phyloP scores from a whole-genome alignment of 2,888 invertebrate species.

The Formica aserva region DNA sequence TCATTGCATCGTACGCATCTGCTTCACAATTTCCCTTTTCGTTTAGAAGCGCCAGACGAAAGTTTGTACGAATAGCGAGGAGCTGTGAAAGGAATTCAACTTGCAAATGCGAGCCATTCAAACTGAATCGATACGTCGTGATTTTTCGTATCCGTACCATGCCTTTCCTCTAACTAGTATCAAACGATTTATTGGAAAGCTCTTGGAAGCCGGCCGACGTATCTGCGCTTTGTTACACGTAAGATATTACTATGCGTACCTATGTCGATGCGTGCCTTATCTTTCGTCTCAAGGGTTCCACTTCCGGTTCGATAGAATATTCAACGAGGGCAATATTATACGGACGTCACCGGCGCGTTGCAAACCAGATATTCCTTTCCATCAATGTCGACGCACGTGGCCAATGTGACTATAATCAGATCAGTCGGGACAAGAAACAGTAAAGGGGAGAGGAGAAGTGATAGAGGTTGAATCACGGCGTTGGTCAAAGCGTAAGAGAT shows the following conservation, averaged over 20 bases:
- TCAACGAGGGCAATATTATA: slow-evolving; percentile 25
- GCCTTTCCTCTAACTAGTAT: slow-evolving; percentile 35
- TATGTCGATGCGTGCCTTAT: slow-evolving; percentile 56
- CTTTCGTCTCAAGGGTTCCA: slow-evolving; percentile 51
- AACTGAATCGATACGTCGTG: slow-evolving; percentile 40
- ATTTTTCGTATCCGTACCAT: slow-evolving; percentile 25
- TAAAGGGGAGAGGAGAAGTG: neutral
- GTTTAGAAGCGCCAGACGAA: neutral
- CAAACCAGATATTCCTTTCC: slow-evolving; percentile 54
- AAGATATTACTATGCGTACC: slow-evolving; percentile 65
- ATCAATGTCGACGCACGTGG: slow-evolving; percentile 31
- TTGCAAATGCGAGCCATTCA: slow-evolving; percentile 29
- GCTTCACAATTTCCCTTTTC: neutral
- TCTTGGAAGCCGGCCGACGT: slow-evolving; percentile 25
- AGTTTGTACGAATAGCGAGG: slow-evolving; percentile 19
- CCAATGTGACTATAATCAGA: slow-evolving; percentile 18
- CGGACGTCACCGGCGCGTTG: slow-evolving; percentile 6
- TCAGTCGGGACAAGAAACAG: slow-evolving; percentile 13
- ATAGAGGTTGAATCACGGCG: slow-evolving; percentile 49
- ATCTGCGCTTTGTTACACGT: slow-evolving; percentile 44
- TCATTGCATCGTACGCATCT: neutral
- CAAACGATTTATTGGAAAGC: slow-evolving; percentile 54
- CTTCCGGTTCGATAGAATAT: slow-evolving; percentile 55
- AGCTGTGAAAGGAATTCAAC: slow-evolving; percentile 18
- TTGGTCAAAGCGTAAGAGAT: slow-evolving; percentile 50